Conservation (phyloP, 2,888 invertebrate species). For the Bursaphelenchus okinawaensis region DNA sequence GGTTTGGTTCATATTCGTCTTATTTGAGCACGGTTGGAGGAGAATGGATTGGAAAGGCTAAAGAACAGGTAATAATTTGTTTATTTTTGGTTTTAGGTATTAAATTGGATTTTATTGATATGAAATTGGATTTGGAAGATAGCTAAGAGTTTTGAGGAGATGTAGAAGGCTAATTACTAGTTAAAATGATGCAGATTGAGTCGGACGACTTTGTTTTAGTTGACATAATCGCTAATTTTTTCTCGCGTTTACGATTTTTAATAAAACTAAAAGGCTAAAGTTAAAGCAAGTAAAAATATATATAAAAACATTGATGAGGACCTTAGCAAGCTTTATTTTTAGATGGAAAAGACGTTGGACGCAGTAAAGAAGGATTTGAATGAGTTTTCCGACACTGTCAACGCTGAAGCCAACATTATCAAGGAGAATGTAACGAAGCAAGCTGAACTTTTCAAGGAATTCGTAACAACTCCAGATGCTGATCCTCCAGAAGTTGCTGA, state of each 20-base stretch:
- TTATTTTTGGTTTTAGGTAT: background rate
- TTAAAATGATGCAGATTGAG: too few species aligned
- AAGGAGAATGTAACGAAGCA: slow-evolving; percentile 41
- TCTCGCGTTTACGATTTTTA: too few species aligned
- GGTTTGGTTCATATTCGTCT: slow-evolving; percentile 4
- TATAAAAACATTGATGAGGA: too few species aligned
- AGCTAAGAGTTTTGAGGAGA: too few species aligned
- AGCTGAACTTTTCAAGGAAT: slow-evolving; percentile 45
- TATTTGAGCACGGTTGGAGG: slow-evolving; percentile 3
- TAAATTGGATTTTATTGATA: background rate
- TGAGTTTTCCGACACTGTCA: slow-evolving; percentile 51
- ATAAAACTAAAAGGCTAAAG: too few species aligned
- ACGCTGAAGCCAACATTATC: slow-evolving; percentile 43
- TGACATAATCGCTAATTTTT: too few species aligned
- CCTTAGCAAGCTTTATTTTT: too few species aligned
- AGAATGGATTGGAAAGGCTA: slow-evolving; percentile 12
- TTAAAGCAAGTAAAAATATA: too few species aligned
- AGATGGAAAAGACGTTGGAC: slow-evolving; percentile 53
- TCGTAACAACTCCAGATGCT: slow-evolving; percentile 38
- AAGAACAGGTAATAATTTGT: slow-evolving; percentile 5
- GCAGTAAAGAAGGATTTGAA: slow-evolving; percentile 53
- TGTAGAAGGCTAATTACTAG: too few species aligned
- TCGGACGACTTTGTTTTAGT: too few species aligned
- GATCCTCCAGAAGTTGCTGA: background rate
- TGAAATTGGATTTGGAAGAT: too few species aligned